These are phyloP conservation scores for Prinia subflava DNA, from an alignment of 2,113 vertebrate genomes.

Conservation along the genomic window DNA sequence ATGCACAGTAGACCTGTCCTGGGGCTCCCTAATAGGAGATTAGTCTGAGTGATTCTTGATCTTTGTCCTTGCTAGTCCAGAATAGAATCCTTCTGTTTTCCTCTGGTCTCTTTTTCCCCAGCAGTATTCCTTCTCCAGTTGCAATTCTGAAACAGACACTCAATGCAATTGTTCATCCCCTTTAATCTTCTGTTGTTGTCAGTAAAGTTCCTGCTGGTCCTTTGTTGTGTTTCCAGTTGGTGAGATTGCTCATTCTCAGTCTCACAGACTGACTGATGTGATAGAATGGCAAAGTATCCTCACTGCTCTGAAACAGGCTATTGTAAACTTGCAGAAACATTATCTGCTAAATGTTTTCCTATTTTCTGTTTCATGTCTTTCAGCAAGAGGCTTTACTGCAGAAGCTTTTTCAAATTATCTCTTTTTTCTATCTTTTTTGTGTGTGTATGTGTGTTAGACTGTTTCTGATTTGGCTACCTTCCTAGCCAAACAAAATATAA, in stretches of 20 bases:
- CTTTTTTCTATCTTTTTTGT: neutral
- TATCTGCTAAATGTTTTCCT: neutral
- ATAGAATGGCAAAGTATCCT: neutral
- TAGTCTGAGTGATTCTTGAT: neutral
- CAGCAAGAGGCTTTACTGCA: neutral
- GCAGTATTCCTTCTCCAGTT: neutral
- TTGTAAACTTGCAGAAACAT: neutral
- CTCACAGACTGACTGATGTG: neutral
- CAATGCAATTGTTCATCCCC: neutral
- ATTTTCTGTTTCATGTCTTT: neutral
- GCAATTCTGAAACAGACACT: neutral
- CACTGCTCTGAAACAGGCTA: neutral
- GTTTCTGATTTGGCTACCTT: neutral
- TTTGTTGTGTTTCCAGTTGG: slow-evolving; percentile 1
- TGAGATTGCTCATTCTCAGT: neutral
- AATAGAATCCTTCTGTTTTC: neutral
- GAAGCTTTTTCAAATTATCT: neutral
- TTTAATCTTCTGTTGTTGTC: neutral
- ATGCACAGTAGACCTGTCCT: rapidly evolving
- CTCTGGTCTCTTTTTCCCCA: neutral
- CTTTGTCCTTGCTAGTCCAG: neutral
- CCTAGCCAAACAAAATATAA: too few relatives aligned
- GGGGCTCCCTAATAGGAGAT: neutral
- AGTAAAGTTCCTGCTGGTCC: neutral
- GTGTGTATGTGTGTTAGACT: neutral